A percentile compares a stretch with the other conserved stretches of the same genome.
Evolutionary conservation across 2,797 vertebrate genomes (phyloP).

Genomic region (Xenopus petersii): DNA sequence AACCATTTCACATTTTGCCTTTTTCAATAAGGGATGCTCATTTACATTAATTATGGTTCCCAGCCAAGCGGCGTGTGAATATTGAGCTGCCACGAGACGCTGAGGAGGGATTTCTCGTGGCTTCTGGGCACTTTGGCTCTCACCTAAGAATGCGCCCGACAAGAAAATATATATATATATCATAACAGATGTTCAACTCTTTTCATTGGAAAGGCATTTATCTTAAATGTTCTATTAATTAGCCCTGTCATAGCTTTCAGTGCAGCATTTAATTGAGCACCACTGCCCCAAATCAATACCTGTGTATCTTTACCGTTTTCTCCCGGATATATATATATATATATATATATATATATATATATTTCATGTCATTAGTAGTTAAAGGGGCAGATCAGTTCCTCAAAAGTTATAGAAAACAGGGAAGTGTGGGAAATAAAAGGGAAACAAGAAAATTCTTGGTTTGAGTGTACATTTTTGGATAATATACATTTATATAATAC

Average conservation of each 20-base stretch:
- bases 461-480: no score
- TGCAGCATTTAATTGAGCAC: constrained; percentile 7
- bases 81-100: constrained; percentile 9
- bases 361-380: no score
- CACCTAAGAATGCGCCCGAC: constrained; percentile 5
- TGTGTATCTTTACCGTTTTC: no score
- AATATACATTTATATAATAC: no score
- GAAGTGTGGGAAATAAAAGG: no score
- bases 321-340: no score
- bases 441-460: no score
- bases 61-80: constrained; percentile 21
- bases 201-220: constrained; percentile 29
- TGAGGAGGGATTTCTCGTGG: constrained; percentile 5
- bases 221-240: constrained; percentile 41
- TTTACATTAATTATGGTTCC: constrained; percentile 39
- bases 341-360: no score
- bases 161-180: constrained; percentile 18
- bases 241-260: constrained; percentile 16
- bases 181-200: constrained; percentile 21
- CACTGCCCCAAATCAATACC: not conserved
- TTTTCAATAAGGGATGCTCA: constrained; percentile 42
- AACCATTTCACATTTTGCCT: constrained; percentile 35
- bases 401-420: no score
- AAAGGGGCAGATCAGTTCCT: no score
- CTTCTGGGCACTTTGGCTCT: not conserved